Evolutionary conservation across 2,113 vertebrate species (phyloP).

Genomic region (Pimephales promelas): DNA sequence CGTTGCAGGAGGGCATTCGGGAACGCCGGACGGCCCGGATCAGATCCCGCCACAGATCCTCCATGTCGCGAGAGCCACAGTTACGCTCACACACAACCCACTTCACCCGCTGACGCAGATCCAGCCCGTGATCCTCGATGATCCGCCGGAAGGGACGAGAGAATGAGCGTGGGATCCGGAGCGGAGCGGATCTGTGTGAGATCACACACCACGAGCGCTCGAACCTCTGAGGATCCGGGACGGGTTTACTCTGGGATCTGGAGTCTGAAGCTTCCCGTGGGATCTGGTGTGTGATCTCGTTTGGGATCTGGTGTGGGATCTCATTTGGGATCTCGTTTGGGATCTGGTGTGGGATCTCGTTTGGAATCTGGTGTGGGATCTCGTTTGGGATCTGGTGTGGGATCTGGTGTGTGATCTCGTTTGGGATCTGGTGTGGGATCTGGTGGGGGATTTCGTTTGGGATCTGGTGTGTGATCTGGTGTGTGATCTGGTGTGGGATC

Average conservation of each 20-base stretch:
- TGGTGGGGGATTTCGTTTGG: too few relatives aligned
- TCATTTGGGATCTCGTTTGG: too few relatives aligned
- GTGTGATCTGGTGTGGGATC: too few relatives aligned
- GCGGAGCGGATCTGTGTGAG: constrained; percentile 54
- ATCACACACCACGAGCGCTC: constrained; percentile 86
- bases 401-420: too few relatives aligned
- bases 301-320: too few relatives aligned
- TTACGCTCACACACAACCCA: constrained; percentile 82
- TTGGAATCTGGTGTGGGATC: too few relatives aligned
- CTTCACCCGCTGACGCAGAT: constrained; percentile 82
- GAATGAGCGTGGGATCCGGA: constrained; percentile 67
- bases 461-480: too few relatives aligned
- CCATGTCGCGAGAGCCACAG: constrained; percentile 77
- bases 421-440: too few relatives aligned
- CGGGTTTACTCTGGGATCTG: not conserved
- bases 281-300: too few relatives aligned
- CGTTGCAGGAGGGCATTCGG: constrained; percentile 86
- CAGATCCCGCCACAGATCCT: constrained; percentile 84
- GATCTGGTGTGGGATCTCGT: too few relatives aligned
- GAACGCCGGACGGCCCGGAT: constrained; percentile 71
- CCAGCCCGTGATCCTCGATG: constrained; percentile 78
- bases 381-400: too few relatives aligned
- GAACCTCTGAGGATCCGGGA: not conserved
- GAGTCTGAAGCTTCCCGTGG: constrained; percentile 54
- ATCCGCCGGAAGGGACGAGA: constrained; percentile 75